Evolutionary conservation across 2,888 invertebrate genomes (phyloP).

Genomic region (Crepidodera aurea): DNA sequence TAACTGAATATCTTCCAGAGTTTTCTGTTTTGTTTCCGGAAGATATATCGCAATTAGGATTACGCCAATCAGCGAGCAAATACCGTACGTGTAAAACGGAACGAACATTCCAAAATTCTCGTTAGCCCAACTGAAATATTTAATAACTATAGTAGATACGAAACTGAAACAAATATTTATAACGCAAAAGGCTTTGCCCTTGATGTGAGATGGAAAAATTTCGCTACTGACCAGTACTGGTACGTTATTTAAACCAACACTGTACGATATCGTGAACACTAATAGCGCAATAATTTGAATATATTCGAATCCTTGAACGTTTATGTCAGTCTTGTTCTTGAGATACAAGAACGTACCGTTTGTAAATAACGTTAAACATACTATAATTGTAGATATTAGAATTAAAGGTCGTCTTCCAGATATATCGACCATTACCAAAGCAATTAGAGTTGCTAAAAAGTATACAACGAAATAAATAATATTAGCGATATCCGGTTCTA

Average conservation of each 20-base stretch:
- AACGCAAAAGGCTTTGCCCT: slow-evolving; percentile 63
- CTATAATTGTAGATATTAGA: slow-evolving; percentile 62
- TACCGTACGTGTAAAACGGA: slow-evolving; percentile 73
- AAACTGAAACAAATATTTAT: slow-evolving; percentile 25
- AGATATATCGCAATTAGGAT: slow-evolving; percentile 72
- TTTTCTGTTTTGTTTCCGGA: slow-evolving; percentile 73
- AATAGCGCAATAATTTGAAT: slow-evolving; percentile 48
- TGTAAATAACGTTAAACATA: slow-evolving; percentile 61
- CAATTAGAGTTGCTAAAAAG: slow-evolving; percentile 12
- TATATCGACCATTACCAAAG: slow-evolving; percentile 66
- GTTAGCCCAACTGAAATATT: slow-evolving; percentile 27
- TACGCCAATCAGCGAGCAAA: slow-evolving; percentile 67
- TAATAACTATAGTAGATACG: not conserved
- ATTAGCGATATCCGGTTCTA: slow-evolving; percentile 55
- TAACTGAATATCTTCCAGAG: slow-evolving; percentile 63
- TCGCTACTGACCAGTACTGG: slow-evolving; percentile 78
- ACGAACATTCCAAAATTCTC: slow-evolving; percentile 65
- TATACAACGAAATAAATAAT: slow-evolving; percentile 36
- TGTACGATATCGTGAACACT: slow-evolving; percentile 60
- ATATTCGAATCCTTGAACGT: slow-evolving; percentile 46
- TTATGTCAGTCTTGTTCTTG: slow-evolving; percentile 47
- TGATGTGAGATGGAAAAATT: slow-evolving; percentile 71
- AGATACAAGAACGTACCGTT: slow-evolving; percentile 60
- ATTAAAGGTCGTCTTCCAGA: slow-evolving; percentile 70
- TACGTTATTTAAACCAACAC: slow-evolving; percentile 74